phyloP scores from a whole-genome alignment of 2,797 vertebrate genomes.

The Taenioides sp. region DNA sequence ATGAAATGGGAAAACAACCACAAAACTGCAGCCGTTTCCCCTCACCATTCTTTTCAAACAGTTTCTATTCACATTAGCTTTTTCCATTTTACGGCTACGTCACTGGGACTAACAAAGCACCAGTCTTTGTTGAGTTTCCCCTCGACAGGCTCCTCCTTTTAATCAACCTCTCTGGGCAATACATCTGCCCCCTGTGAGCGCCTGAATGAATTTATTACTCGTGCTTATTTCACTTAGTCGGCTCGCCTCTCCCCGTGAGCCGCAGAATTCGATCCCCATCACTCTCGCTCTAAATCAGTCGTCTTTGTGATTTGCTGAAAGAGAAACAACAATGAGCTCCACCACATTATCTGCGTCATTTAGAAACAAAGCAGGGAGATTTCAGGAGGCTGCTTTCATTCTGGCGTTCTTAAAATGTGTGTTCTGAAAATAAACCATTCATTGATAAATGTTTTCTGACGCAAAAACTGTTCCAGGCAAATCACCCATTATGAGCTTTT shows the following conservation, averaged over 20 bases:
- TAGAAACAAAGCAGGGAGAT: slow-evolving; percentile 25
- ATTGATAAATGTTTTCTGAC: not conserved
- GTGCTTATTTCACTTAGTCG: slow-evolving; percentile 27
- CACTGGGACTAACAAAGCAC: slow-evolving; percentile 41
- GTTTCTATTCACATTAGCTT: slow-evolving; percentile 20
- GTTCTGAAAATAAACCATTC: slow-evolving; percentile 6
- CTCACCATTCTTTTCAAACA: not conserved
- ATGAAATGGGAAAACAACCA: slow-evolving; percentile 3
- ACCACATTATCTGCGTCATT: slow-evolving; percentile 43
- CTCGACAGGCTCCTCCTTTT: slow-evolving; percentile 45
- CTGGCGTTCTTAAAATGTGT: not conserved
- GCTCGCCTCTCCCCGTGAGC: slow-evolving; percentile 17
- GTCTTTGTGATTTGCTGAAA: slow-evolving; percentile 49
- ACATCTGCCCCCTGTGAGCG: slow-evolving; percentile 41
- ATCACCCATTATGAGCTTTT: no score
- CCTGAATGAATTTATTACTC: slow-evolving; percentile 51
- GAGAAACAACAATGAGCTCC: slow-evolving; percentile 32
- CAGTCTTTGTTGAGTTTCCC: slow-evolving; percentile 35
- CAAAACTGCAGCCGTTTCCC: not conserved
- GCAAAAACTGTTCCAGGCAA: not conserved
- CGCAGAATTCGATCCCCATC: slow-evolving; percentile 40
- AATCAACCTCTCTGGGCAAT: slow-evolving; percentile 54
- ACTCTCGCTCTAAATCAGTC: slow-evolving; percentile 41
- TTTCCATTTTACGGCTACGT: slow-evolving; percentile 23
- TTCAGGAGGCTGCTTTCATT: not conserved